These are phyloP conservation scores for Phoeniculus purpureus DNA, from an alignment of 2,797 vertebrate species.

Conservation along the genomic window DNA sequence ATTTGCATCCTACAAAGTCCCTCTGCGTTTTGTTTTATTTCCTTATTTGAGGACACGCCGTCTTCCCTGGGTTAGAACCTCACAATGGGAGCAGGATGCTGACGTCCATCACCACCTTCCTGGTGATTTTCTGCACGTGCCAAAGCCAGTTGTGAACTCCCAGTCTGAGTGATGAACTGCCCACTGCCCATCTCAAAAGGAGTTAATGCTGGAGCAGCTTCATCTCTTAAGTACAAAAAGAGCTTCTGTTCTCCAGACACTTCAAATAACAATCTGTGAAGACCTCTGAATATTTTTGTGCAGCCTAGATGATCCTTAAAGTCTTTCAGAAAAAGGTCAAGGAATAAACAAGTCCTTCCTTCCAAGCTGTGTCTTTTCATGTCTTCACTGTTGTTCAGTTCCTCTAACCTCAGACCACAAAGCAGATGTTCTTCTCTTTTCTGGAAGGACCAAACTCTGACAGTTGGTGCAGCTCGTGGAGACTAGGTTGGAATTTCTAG, in stretches of 20 bases:
- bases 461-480: accelerated
- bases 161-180: neutral
- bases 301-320: neutral
- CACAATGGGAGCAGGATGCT: neutral
- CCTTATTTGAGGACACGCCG: neutral
- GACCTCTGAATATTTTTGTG: neutral
- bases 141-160: neutral
- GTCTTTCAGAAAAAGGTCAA: neutral
- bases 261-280: neutral
- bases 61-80: neutral
- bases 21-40: neutral
- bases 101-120: neutral
- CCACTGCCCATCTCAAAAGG: neutral
- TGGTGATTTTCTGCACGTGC: neutral
- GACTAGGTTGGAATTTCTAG: neutral
- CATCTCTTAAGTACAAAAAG: neutral
- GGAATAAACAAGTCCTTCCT: neutral
- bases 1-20: neutral
- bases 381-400: neutral
- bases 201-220: neutral
- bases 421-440: neutral
- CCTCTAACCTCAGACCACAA: neutral
- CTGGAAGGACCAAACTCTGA: neutral
- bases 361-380: neutral
- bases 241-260: neutral